These are phyloP conservation scores for Butastur rufipennis DNA, from an alignment of 2,113 vertebrate genomes.

Conservation along the genomic window DNA sequence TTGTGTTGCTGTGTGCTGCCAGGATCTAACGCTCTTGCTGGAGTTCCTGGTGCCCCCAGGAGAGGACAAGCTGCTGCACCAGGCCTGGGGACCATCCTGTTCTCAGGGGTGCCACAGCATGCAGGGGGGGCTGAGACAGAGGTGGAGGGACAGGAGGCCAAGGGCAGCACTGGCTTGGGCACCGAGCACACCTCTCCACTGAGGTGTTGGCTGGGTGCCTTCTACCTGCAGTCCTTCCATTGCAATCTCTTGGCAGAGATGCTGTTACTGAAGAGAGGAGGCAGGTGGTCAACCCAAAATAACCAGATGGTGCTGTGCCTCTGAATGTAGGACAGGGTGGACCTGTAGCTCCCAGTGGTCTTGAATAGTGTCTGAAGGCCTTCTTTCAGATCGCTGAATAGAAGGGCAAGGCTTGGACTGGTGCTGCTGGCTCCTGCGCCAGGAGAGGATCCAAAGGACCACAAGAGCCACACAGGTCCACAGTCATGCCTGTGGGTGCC, in stretches of 20 bases:
- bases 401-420: not conserved
- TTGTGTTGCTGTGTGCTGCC: not conserved
- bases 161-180: not conserved
- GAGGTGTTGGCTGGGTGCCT: not conserved
- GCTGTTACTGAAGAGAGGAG: not conserved
- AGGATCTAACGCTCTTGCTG: not conserved
- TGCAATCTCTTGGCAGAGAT: not conserved
- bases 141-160: not conserved
- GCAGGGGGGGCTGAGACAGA: not conserved
- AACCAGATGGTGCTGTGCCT: conserved; percentile 12
- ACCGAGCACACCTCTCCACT: fast-evolving
- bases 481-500: fast-evolving
- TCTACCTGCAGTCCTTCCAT: not conserved
- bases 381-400: not conserved
- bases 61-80: not conserved
- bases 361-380: not conserved
- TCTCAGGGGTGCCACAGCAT: fast-evolving
- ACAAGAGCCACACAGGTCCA: fast-evolving
- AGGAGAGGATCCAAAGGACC: not conserved
- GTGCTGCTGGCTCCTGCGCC: not conserved
- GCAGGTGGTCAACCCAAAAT: not conserved
- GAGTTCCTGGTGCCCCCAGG: not conserved
- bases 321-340: not conserved
- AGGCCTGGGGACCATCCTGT: not conserved
- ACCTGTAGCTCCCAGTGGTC: not conserved